A percentile compares a stretch with the other conserved stretches of the same genome.
These are phyloP conservation scores for Nowickia ferox DNA, from an alignment of 2,888 invertebrate genomes.

Conservation along the genomic window DNA sequence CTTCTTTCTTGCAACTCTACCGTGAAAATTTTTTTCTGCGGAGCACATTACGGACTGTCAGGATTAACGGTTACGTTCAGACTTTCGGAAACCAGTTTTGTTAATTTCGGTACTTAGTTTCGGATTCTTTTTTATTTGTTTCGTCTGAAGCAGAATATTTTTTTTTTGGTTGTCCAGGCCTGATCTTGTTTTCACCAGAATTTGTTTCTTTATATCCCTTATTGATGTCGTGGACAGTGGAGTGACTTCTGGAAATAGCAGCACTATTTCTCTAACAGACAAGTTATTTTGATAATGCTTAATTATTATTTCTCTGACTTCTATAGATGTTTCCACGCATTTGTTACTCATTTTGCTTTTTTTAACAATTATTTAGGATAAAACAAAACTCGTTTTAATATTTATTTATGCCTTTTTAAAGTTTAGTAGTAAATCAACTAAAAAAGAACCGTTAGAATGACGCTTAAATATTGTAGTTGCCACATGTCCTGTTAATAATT, in stretches of 20 bases:
- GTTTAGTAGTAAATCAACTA: too few species aligned
- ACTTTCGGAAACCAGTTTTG: conserved; percentile 8
- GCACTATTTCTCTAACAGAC: not conserved
- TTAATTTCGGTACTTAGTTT: conserved; percentile 4
- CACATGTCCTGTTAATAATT: not conserved
- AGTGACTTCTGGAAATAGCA: not conserved
- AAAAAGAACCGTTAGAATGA: not conserved
- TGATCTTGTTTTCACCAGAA: not conserved
- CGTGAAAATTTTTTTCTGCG: not conserved
- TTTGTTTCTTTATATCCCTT: not conserved
- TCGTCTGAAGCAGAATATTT: not conserved
- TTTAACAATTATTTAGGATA: too few species aligned
- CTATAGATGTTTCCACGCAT: conserved; percentile 4
- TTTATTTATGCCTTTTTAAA: not conserved
- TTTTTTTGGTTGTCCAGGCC: not conserved
- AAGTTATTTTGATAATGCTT: not conserved
- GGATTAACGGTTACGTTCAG: not conserved
- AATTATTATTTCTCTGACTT: not conserved
- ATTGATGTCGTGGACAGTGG: conserved; percentile 8
- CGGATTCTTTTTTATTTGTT: not conserved
- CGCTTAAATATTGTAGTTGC: conserved; percentile 2
- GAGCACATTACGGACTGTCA: conserved; percentile 4
- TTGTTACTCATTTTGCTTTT: too few species aligned
- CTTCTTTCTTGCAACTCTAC: conserved; percentile 5
- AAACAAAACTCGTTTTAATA: not conserved